Evolutionary conservation across 2,113 vertebrate species (phyloP).

Genomic region (Podarcis muralis): DNA sequence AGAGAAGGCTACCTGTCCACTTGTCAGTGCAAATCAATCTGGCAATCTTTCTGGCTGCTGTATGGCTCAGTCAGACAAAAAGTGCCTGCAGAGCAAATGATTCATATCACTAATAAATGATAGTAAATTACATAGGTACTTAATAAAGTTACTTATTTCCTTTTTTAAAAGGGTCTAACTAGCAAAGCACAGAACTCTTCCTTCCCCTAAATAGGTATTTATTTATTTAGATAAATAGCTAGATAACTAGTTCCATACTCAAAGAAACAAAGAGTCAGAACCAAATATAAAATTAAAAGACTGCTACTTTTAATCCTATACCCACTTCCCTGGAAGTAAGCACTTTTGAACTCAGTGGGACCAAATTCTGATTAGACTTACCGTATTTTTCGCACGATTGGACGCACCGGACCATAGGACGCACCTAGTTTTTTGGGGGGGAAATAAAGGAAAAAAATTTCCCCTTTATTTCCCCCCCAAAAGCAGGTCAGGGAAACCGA

Average conservation of each 20-base stretch:
- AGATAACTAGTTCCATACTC: not conserved
- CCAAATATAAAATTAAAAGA: not conserved
- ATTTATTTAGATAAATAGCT: not conserved
- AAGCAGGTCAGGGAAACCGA: too few species aligned
- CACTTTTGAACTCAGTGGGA: not conserved
- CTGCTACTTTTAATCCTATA: not conserved
- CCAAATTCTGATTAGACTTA: not conserved
- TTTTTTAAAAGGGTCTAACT: not conserved
- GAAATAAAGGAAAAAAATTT: too few species aligned
- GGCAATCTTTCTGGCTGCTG: not conserved
- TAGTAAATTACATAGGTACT: too few species aligned
- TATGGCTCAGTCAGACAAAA: not conserved
- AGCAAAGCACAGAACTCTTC: not conserved
- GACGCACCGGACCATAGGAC: too few species aligned
- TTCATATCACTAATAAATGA: too few species aligned
- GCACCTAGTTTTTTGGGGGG: too few species aligned
- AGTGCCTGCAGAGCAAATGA: not conserved
- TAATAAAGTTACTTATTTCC: too few species aligned
- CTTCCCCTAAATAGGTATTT: not conserved
- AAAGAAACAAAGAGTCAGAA: not conserved
- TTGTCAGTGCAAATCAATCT: too few species aligned
- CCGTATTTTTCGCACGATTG: too few species aligned
- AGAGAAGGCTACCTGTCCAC: not conserved
- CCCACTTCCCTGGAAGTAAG: not conserved
- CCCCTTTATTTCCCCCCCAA: too few species aligned